Conservation (phyloP, 1,140 invertebrate species). For the Bombus balteatus region DNA sequence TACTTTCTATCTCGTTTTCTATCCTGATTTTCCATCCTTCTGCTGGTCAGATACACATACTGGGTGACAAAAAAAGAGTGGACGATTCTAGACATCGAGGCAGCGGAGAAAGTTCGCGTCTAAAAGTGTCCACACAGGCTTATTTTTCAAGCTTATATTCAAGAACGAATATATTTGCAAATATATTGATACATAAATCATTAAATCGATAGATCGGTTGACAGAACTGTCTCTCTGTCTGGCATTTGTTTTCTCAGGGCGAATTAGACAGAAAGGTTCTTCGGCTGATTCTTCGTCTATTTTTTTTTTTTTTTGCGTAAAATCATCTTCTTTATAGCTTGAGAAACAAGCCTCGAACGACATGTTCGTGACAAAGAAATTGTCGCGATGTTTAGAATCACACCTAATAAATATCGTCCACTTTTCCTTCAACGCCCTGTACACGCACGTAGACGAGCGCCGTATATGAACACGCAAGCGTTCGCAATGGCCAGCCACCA, state of each 20-base stretch:
- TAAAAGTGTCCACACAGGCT: no score
- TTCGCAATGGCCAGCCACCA: constrained; percentile 46
- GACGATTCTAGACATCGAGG: neutral
- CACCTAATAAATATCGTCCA: neutral
- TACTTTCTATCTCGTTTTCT: neutral
- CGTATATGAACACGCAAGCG: constrained; percentile 32
- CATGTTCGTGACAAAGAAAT: no score
- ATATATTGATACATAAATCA: no score
- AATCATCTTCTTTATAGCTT: no score
- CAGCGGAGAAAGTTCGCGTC: no score
- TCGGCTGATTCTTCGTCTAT: neutral
- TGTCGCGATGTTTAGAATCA: neutral
- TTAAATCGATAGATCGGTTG: no score
- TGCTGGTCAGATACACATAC: neutral
- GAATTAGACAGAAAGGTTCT: neutral
- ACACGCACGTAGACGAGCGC: neutral
- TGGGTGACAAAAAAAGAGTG: neutral
- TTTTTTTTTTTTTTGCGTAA: no score
- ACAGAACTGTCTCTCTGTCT: neutral
- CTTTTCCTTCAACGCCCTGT: constrained; percentile 1
- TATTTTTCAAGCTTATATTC: neutral
- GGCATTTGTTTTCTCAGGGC: neutral
- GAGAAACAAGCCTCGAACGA: no score
- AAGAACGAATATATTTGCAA: neutral
- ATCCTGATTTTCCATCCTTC: neutral